phyloP scores from a whole-genome alignment of 2,888 invertebrate species.

The Pyrocoelia pectoralis region DNA sequence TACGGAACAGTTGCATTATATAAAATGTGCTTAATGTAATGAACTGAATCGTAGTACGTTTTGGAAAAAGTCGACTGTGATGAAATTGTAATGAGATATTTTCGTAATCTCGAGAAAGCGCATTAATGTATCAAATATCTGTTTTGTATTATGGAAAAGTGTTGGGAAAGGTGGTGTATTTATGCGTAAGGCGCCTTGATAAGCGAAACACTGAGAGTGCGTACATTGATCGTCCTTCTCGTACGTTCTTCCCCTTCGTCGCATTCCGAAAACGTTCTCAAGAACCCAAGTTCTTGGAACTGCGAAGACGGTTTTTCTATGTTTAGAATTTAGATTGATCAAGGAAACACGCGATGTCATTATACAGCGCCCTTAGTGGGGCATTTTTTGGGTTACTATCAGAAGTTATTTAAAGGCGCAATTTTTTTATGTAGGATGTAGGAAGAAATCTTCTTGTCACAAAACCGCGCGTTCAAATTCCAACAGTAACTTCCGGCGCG shows the following conservation, averaged over 20 bases:
- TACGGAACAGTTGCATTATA: too few species aligned
- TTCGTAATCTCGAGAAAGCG: too few species aligned
- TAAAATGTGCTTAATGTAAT: too few species aligned
- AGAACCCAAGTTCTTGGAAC: conserved; percentile 26
- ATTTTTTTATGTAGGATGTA: conserved; percentile 7
- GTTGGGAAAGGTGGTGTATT: conserved; percentile 37
- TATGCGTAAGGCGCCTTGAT: conserved; percentile 33
- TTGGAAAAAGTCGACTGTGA: too few species aligned
- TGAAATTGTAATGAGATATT: too few species aligned
- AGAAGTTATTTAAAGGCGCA: too few species aligned
- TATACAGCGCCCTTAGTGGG: too few species aligned
- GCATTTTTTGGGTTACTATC: too few species aligned
- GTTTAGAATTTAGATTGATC: too few species aligned
- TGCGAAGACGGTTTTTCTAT: not conserved
- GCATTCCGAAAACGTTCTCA: conserved; percentile 14
- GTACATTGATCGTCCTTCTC: conserved; percentile 33
- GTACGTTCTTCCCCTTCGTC: conserved; percentile 18
- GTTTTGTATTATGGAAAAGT: conserved; percentile 24
- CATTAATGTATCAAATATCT: too few species aligned
- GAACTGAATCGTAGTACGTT: too few species aligned
- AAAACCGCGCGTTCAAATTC: conserved; percentile 35
- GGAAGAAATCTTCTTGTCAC: conserved; percentile 24
- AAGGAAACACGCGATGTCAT: not conserved
- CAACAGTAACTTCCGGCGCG: conserved; percentile 37
- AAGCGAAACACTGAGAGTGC: conserved; percentile 28